Conservation (phyloP, 2,888 invertebrate species). For the Kryphioiulus occultus region DNA sequence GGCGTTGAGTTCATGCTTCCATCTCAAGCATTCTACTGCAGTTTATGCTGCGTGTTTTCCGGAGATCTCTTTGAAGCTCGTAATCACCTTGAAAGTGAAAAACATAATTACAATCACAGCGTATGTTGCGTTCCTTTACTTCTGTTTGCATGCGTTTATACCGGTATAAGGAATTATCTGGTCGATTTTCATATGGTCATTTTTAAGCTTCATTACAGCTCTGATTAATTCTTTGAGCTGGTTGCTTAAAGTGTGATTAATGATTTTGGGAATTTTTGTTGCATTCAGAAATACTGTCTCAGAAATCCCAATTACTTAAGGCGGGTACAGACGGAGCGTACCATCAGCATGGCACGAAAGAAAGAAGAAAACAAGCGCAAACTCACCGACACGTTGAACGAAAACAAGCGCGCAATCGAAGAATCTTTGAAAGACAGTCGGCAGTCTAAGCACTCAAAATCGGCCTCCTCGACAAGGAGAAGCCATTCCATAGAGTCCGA, state of each 20-base stretch:
- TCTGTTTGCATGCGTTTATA: no score
- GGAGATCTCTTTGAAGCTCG: conserved; percentile 59
- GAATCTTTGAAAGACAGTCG: not conserved
- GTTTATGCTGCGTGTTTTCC: conserved; percentile 59
- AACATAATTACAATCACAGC: conserved; percentile 59
- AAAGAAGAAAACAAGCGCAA: conserved; percentile 33
- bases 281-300: conserved; percentile 37
- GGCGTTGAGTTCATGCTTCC: conserved; percentile 60
- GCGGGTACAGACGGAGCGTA: not conserved
- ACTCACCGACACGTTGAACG: not conserved
- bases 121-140: conserved; percentile 55
- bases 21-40: conserved; percentile 59
- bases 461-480: not conserved
- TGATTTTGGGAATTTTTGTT: not conserved
- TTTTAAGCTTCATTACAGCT: not conserved
- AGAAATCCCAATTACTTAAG: conserved; percentile 17
- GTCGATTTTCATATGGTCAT: no score
- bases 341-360: not conserved
- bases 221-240: not conserved
- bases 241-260: not conserved
- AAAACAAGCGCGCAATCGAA: not conserved
- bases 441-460: not conserved
- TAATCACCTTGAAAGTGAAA: conserved; percentile 59
- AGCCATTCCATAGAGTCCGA: not conserved
- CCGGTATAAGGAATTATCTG: not conserved